Conservation (phyloP, 2,888 invertebrate genomes). For the Cephus nigrinus region DNA sequence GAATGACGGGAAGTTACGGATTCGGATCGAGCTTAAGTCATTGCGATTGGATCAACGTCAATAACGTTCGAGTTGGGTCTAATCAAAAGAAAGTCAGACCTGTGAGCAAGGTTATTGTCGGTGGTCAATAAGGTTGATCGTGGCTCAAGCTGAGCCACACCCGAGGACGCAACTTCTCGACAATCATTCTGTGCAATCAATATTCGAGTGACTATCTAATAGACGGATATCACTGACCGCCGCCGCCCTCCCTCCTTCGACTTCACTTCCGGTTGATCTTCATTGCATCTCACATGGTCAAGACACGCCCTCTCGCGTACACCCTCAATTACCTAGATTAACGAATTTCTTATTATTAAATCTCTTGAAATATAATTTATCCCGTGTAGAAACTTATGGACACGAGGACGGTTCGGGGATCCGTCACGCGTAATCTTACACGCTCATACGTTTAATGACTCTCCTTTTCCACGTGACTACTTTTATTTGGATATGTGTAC, state of each 20-base stretch:
- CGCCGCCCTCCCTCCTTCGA: conserved; percentile 4
- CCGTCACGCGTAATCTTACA: background rate
- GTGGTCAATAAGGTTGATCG: too few relatives aligned
- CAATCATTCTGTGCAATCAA: too few relatives aligned
- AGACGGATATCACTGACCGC: background rate
- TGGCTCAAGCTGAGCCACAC: too few relatives aligned
- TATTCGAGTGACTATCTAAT: too few relatives aligned
- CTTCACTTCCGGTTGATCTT: conserved; percentile 4
- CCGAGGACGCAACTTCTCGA: too few relatives aligned
- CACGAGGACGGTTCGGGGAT: background rate
- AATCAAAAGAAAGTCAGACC: too few relatives aligned
- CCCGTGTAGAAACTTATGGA: background rate
- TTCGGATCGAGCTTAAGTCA: too few relatives aligned
- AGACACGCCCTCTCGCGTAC: background rate
- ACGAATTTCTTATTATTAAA: conserved; percentile 27
- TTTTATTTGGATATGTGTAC: conserved; percentile 10
- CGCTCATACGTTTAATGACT: background rate
- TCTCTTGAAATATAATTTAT: background rate
- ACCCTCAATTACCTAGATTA: conserved; percentile 28
- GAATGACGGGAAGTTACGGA: too few relatives aligned
- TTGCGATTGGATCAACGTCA: too few relatives aligned
- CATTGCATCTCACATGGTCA: background rate
- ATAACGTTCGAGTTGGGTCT: too few relatives aligned
- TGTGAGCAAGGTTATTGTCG: too few relatives aligned
- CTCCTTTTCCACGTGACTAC: background rate